phyloP scores from a whole-genome alignment of 2,888 invertebrate genomes.

The Noctua janthina region DNA sequence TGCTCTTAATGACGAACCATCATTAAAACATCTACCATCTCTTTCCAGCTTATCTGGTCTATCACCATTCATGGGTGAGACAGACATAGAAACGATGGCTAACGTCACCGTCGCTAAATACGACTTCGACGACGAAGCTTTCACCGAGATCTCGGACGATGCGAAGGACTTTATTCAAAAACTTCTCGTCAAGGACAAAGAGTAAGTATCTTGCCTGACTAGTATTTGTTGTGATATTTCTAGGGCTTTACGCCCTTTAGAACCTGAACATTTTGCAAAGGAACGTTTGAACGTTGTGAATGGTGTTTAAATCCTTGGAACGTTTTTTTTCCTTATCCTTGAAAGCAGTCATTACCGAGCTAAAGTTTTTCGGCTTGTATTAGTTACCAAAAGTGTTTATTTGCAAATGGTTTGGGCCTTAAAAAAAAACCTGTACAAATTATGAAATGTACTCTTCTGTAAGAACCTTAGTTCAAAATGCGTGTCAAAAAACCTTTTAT shows the following conservation, averaged over 20 bases:
- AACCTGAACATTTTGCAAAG: conserved; percentile 50
- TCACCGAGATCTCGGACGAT: conserved; percentile 97
- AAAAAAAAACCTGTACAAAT: conserved; percentile 40
- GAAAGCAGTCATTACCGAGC: background rate
- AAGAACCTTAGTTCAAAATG: conserved; percentile 51
- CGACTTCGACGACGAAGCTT: conserved; percentile 99
- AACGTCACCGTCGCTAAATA: conserved; percentile 99
- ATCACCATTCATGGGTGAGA: conserved; percentile 99
- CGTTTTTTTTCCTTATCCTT: background rate
- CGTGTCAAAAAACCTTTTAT: conserved; percentile 34
- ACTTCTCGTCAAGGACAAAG: conserved; percentile 97
- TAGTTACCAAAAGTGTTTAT: background rate
- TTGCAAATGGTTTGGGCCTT: conserved; percentile 50
- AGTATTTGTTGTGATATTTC: conserved; percentile 45
- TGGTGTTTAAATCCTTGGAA: conserved; percentile 4
- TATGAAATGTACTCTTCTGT: conserved; percentile 13
- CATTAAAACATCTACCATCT: conserved; percentile 18
- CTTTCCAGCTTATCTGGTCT: conserved; percentile 96
- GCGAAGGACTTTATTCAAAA: conserved; percentile 99
- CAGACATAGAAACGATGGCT: conserved; percentile 99
- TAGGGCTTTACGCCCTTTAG: conserved; percentile 17
- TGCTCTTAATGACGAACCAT: background rate
- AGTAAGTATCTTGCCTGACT: conserved; percentile 91
- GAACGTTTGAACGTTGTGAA: conserved; percentile 2
- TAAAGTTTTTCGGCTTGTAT: background rate